Conservation (phyloP, 2,888 invertebrate genomes). For the Bembecia ichneumoniformis region DNA sequence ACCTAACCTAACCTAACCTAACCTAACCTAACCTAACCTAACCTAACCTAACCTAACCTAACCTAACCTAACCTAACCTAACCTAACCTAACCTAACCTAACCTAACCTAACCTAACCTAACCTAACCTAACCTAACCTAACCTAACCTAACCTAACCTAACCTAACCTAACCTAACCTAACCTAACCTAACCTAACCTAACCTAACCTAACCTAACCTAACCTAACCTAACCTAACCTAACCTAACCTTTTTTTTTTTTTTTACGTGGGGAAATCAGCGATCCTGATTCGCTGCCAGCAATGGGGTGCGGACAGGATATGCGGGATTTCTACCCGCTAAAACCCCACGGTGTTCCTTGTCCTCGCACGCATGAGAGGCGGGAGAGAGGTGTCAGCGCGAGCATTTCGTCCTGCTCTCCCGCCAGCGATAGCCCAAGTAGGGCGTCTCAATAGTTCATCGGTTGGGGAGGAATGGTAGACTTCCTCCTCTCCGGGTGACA, state of each 20-base stretch:
- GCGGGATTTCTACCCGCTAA: no score
- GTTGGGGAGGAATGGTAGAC: no score
- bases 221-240: constrained; percentile 8
- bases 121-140: constrained; percentile 8
- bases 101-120: constrained; percentile 8
- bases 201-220: constrained; percentile 7
- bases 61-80: constrained; percentile 9
- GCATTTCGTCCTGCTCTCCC: no score
- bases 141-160: constrained; percentile 1
- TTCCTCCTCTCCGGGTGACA: no score
- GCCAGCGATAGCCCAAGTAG: no score
- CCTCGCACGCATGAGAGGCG: no score
- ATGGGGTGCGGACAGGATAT: no score
- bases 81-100: constrained; percentile 8
- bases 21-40: constrained; percentile 10
- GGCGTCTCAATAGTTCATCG: no score
- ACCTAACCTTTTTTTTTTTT: constrained; percentile 8
- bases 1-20: constrained; percentile 7
- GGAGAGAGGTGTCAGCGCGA: no score
- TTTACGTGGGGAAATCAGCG: no score
- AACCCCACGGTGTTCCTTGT: no score
- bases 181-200: constrained; percentile 7
- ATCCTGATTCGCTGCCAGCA: no score
- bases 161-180: constrained; percentile 7
- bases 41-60: constrained; percentile 10